Evolutionary conservation across 2,113 vertebrate species (phyloP), one percentile per base, ranked within the genome.

Genomic region (Trogon surrucura): DNA sequence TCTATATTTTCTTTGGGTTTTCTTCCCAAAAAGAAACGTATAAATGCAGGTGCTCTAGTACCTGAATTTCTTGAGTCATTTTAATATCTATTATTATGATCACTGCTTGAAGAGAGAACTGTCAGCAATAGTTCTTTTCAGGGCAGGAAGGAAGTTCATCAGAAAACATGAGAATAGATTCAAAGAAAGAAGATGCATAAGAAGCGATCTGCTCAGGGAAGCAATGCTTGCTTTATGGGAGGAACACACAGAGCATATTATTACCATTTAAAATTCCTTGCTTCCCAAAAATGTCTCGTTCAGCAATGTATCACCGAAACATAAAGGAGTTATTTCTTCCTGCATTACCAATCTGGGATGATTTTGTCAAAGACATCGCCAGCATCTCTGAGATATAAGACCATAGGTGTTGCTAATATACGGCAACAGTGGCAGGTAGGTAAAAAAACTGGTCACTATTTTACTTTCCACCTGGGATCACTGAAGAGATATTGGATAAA

Each of bases 101-200:
- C 57, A 56, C 51, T 71, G 87, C 75, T 88, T 84, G 84, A 93
- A 85, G 91, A 86, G 53, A 92, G 86, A 95, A 91, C 27, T 32
- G n/a, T 65, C 85, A 95, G 75, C 66, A 78, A 51, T 25, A 84
- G 71, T 47, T 81, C 48, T 77, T 94, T 89, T 62, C 81, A 95
- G 38, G 61, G 71, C 66, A 94, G 22, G 16, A 78, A 95, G 20
- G 27, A 56, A 92, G 61, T 64, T 96, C 67, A 88, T 94, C 67
- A 93, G 79, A 93, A 96, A 89, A 85, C 48, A 88, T 2, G 2
- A 91, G 47, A 93, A 86, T 12, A 57, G 51, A 83, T 26, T 86
- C 77, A 88, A 87, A 93, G 71, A 61, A 90, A 79, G 67, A 80
- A 92, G 90, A 78, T 12, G 51, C 41, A 8, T 89, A 87, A 51